phyloP scores from a whole-genome alignment of 2,888 invertebrate genomes.

The Pyrrhosoma nymphula region DNA sequence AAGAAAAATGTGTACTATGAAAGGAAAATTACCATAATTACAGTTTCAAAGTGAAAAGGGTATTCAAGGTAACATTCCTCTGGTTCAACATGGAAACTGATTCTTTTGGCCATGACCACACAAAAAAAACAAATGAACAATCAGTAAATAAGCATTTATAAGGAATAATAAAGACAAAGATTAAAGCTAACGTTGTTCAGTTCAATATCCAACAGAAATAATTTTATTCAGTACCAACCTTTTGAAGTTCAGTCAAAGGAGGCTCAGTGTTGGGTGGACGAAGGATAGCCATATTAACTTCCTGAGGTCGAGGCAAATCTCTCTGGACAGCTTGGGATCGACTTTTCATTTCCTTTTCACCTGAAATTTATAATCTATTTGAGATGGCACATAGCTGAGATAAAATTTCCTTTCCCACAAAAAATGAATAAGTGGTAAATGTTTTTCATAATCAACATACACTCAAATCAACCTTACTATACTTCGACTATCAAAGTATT shows the following conservation, averaged over 20 bases:
- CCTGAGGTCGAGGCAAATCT: conserved; percentile 89
- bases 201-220: background rate
- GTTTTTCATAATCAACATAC: background rate
- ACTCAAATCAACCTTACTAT: no score
- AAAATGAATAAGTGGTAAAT: background rate
- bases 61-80: no score
- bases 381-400: background rate
- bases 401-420: background rate
- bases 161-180: no score
- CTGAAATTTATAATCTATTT: conserved; percentile 76
- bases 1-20: no score
- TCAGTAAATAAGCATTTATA: no score
- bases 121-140: no score
- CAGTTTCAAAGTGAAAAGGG: no score
- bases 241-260: conserved; percentile 91
- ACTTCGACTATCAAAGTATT: no score
- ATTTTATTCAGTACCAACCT: conserved; percentile 75
- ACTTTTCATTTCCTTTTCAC: conserved; percentile 84
- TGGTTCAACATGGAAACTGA: no score
- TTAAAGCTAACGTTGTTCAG: no score
- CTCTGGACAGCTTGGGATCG: conserved; percentile 94
- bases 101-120: no score
- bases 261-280: conserved; percentile 88
- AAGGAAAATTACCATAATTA: no score
- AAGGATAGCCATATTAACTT: conserved; percentile 91